phyloP scores from a whole-genome alignment of 2,797 vertebrate species.

The Lepus oiostolus region DNA sequence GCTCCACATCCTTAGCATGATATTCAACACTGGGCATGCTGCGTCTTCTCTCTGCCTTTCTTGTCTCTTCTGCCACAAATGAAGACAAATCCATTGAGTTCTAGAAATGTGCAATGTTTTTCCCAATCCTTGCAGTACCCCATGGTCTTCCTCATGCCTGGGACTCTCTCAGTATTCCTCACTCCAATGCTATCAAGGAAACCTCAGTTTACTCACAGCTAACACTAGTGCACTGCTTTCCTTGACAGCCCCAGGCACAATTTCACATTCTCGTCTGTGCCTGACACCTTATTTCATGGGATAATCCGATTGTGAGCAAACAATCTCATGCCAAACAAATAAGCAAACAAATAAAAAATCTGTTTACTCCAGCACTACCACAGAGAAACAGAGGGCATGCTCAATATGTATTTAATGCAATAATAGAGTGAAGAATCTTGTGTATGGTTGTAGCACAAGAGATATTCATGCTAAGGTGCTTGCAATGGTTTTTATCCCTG shows the following conservation, averaged over 20 bases:
- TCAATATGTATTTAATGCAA: not conserved
- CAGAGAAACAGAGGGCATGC: not conserved
- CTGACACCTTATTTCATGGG: not conserved
- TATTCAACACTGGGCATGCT: not conserved
- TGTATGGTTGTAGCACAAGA: too few species aligned
- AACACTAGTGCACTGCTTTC: not conserved
- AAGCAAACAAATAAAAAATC: too few species aligned
- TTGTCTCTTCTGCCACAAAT: not conserved
- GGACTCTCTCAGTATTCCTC: not conserved
- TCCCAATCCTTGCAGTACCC: not conserved
- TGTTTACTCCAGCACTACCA: not conserved
- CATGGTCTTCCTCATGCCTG: not conserved
- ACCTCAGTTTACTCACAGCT: not conserved
- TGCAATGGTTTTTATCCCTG: not conserved
- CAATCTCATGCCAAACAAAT: not conserved
- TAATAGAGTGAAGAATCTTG: not conserved
- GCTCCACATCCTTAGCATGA: not conserved
- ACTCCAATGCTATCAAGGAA: not conserved
- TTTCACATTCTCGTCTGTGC: not conserved
- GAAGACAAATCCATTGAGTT: not conserved
- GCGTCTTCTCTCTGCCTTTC: not conserved
- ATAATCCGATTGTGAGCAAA: not conserved
- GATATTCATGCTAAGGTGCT: rapidly evolving
- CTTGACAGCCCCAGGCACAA: not conserved
- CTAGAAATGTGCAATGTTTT: not conserved